These are phyloP conservation scores for Chorisops tibialis DNA, from an alignment of 2,888 invertebrate genomes.

Conservation along the genomic window DNA sequence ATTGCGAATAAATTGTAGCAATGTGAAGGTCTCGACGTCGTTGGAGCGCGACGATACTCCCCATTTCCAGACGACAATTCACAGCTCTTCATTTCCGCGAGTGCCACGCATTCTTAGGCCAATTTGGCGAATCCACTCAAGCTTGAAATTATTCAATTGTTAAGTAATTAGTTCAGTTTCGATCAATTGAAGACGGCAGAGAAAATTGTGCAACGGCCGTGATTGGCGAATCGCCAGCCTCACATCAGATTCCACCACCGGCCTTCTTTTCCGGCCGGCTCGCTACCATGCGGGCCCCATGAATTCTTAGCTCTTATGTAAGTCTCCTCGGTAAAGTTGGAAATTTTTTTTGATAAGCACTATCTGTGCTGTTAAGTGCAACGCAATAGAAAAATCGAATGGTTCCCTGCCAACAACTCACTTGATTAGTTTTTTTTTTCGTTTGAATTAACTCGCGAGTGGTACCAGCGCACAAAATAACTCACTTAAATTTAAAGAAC, in stretches of 20 bases:
- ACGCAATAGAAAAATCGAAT: too few relatives aligned
- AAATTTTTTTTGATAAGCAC: too few relatives aligned
- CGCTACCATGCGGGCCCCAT: not conserved
- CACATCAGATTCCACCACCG: not conserved
- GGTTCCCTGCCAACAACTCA: too few relatives aligned
- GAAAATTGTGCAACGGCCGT: not conserved
- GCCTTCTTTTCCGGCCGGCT: not conserved
- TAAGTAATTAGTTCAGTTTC: slow-evolving; percentile 11
- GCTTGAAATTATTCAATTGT: slow-evolving; percentile 28
- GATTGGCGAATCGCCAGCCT: not conserved
- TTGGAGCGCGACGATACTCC: not conserved
- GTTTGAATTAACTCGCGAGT: slow-evolving; percentile 1
- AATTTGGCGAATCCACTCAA: slow-evolving; percentile 27
- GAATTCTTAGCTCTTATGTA: too few relatives aligned
- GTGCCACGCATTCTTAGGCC: slow-evolving; percentile 2
- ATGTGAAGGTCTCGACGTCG: too few relatives aligned
- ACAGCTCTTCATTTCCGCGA: not conserved
- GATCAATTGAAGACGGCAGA: not conserved
- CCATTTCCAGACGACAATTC: not conserved
- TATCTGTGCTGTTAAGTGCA: too few relatives aligned
- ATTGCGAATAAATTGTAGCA: too few relatives aligned
- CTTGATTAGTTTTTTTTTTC: too few relatives aligned
- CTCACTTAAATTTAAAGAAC: too few relatives aligned
- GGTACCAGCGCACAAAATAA: too few relatives aligned
- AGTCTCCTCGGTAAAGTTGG: too few relatives aligned